These are phyloP conservation scores for Cisticola juncidis DNA, from an alignment of 2,113 vertebrate genomes.

Conservation along the genomic window DNA sequence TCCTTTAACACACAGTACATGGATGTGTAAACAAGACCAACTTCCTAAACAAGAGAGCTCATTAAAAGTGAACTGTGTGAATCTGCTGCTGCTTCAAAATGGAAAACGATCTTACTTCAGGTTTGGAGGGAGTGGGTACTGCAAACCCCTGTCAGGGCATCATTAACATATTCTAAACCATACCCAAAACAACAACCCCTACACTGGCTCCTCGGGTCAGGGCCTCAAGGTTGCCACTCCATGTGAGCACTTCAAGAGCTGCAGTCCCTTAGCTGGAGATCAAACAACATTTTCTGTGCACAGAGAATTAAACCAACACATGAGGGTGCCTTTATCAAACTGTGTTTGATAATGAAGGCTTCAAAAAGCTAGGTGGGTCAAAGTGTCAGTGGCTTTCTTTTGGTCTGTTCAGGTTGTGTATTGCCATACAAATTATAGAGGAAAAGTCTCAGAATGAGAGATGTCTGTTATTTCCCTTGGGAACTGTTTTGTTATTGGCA, in stretches of 20 bases:
- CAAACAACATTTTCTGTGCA: conserved; percentile 22
- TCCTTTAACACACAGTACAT: not conserved
- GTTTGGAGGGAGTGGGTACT: not conserved
- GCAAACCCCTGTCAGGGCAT: not conserved
- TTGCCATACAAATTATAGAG: conserved; percentile 45
- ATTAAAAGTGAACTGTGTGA: not conserved
- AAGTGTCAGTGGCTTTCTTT: conserved; percentile 45
- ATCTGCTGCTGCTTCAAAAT: not conserved
- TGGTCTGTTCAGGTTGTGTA: conserved; percentile 31
- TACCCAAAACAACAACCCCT: conserved; percentile 6
- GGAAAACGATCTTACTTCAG: not conserved
- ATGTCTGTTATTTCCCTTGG: conserved; percentile 29
- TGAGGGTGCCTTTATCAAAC: conserved; percentile 63
- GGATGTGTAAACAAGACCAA: not conserved
- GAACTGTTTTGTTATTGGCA: conserved; percentile 42
- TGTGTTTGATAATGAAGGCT: conserved; percentile 64
- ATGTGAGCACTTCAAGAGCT: conserved; percentile 17
- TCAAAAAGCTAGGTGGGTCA: conserved; percentile 59
- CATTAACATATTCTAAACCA: conserved; percentile 21
- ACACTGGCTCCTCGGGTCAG: not conserved
- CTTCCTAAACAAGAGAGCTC: not conserved
- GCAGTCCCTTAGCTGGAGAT: conserved; percentile 43
- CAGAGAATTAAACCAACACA: conserved; percentile 38
- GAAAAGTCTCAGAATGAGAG: conserved; percentile 44
- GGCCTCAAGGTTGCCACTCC: not conserved